Base-by-base conservation (phyloP, 2,888 invertebrate species). In the Abrostola triplasia region DNA sequence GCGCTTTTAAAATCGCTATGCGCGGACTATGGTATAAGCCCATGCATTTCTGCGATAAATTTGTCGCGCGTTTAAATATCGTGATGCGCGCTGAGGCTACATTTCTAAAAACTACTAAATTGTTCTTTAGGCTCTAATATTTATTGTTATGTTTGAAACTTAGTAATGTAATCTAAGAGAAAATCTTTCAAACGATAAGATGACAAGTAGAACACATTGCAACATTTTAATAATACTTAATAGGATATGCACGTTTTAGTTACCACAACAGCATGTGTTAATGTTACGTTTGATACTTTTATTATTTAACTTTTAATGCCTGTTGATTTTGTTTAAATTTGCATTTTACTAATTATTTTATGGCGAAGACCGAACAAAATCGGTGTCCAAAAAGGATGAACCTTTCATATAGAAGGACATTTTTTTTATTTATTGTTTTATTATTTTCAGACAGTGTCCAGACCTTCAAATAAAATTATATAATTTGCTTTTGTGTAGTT, bases 401-500 rank as follows among this genome's bases (percentile, higher is more conserved):
- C n/a, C n/a, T 41, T 41, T 0, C 5, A 24, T n/a, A n/a, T 0
- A 40, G 5, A 40, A 40, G 11, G 10, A 13, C 10, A 36, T 59
- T 41, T 64, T 61, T 73, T 61, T 62, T 57, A 57, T 58, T 68
- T 65, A 37, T 58, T 42, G 52, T 67, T 62, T 67, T 59, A 35
- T 89, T 80, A 78, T 86, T 90, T 90, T 90, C 92, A 92, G 92
- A 91, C 81, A 88, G 83, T 83, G 71, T 76, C 83, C 82, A 84
- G 88, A 64, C 87, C 87, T 87, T 91, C 87, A 80, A 79, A 87
- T 88, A 79, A n/a, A n/a, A 76, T 85, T 85, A 80, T 84, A 84
- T 92, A 76, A 84, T 90, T 91, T 91, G 93, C 92, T 91, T 92
- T 85, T 88, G 79, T 86, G 87, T 93, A 92, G 90, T 92, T 93